phyloP scores from a whole-genome alignment of 2,888 invertebrate genomes.

The Lithophane socia region DNA sequence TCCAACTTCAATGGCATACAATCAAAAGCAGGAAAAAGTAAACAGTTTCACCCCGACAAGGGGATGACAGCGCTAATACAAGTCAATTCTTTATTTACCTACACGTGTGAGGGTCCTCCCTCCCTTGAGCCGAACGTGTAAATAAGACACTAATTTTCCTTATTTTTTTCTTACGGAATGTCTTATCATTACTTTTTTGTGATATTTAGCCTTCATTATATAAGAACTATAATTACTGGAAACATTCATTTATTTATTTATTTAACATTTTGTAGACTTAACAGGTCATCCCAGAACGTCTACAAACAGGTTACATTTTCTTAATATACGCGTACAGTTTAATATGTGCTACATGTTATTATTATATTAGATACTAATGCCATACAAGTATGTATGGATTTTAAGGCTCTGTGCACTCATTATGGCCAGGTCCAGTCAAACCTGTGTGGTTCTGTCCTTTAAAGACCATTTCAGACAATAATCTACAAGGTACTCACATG shows the following conservation, averaged over 20 bases:
- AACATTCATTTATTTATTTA: too few relatives aligned
- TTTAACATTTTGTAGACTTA: too few relatives aligned
- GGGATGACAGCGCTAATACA: constrained; percentile 15
- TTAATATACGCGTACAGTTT: too few relatives aligned
- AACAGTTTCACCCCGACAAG: constrained; percentile 23
- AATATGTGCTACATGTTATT: too few relatives aligned
- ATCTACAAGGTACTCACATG: too few relatives aligned
- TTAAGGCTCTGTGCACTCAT: background rate
- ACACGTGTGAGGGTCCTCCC: background rate
- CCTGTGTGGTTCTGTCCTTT: too few relatives aligned
- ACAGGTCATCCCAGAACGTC: too few relatives aligned
- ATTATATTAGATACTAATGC: too few relatives aligned
- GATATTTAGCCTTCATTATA: too few relatives aligned
- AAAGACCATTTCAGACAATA: too few relatives aligned
- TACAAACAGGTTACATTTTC: too few relatives aligned
- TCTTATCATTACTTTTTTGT: background rate
- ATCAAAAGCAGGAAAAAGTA: background rate
- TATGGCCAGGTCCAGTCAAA: too few relatives aligned
- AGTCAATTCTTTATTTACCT: constrained; percentile 42
- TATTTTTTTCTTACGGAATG: background rate
- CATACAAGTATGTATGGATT: background rate
- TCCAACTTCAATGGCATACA: background rate
- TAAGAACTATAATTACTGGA: background rate
- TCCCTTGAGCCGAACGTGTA: constrained; percentile 17
- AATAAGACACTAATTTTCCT: constrained; percentile 30